Evolutionary conservation across 37 sponge, comb jelly and placozoan genomes (phyloP), one percentile per base, ranked within the genome.

Genomic region (Cliona cf. orientalis): DNA sequence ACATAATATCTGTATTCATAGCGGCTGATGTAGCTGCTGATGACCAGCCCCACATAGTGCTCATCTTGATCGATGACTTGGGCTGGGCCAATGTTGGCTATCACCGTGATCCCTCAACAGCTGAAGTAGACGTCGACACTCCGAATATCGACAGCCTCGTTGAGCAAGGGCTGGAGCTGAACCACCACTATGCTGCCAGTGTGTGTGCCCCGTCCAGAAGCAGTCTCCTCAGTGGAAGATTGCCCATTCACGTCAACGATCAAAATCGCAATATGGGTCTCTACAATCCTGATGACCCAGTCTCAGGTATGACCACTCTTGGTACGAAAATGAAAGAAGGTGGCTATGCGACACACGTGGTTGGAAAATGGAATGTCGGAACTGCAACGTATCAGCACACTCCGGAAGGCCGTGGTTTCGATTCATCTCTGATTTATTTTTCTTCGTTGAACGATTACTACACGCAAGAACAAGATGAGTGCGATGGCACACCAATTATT

Each of bases 371-470:
- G 53, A 9, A 49, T 49, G 53, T 49, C n/a, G n/a, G n/a, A n/a
- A n/a, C n/a, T n/a, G n/a, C n/a, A n/a, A n/a, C n/a, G n/a, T n/a
- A n/a, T 28, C 38, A 77, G 23, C 74, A 76, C 60, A 58, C 60
- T 21, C 84, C 84, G 38, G n/a, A 26, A 21, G 74, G 65, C 22
- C 65, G 76, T 23, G 84, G 84, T 5, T 85, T 79, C 56, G 78
- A 85, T 23, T 63, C 72, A 25, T 60, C 75, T 3, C 79, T 63
- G 42, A 79, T 78, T 3, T 85, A 78, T 65, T 12, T 79, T 9
- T 45, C 79, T 46, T 45, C 44, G 21, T 78, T 31, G 35, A 78
- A 41, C 26, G 86, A 78, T 62, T 85, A 69, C 43, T 69, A 42
- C 53, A 74, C 43, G 5, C 29, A 78, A 41, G 17, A 6, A 32